These are phyloP conservation scores for Phyllostomus hastatus DNA, from an alignment of 2,113 vertebrate genomes.

Conservation along the genomic window DNA sequence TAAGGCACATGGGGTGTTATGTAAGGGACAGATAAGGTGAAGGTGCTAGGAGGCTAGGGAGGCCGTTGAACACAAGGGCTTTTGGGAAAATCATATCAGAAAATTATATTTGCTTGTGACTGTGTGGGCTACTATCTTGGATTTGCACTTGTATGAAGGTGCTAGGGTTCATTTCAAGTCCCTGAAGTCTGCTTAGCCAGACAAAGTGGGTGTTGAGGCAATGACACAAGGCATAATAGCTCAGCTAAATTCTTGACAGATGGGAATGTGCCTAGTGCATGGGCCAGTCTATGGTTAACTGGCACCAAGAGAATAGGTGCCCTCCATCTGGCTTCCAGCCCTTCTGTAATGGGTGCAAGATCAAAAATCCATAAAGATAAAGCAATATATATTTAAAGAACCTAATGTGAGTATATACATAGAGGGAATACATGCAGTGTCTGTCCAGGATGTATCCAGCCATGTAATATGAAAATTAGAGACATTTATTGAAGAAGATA, in stretches of 20 bases:
- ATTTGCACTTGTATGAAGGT: background rate
- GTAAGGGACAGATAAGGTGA: background rate
- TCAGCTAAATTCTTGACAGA: background rate
- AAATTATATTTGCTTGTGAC: background rate
- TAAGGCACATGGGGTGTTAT: background rate
- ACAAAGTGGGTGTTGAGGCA: background rate
- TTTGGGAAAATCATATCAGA: background rate
- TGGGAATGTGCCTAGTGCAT: background rate
- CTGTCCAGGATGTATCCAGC: no score
- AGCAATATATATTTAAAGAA: background rate
- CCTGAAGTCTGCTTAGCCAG: background rate
- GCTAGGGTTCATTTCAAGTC: background rate
- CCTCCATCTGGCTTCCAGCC: background rate
- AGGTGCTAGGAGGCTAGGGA: background rate
- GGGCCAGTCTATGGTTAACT: background rate
- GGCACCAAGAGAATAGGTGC: background rate
- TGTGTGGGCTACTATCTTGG: background rate
- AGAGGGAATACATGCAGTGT: background rate
- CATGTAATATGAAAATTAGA: no score
- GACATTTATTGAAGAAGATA: no score
- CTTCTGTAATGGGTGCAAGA: background rate
- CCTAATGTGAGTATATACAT: background rate
- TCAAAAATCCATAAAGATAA: background rate
- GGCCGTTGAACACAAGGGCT: background rate
- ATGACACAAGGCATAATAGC: background rate